Evolutionary conservation across 2,113 vertebrate genomes (phyloP), one percentile per base, ranked within the genome.

Genomic region (Mionectes macconnelli): DNA sequence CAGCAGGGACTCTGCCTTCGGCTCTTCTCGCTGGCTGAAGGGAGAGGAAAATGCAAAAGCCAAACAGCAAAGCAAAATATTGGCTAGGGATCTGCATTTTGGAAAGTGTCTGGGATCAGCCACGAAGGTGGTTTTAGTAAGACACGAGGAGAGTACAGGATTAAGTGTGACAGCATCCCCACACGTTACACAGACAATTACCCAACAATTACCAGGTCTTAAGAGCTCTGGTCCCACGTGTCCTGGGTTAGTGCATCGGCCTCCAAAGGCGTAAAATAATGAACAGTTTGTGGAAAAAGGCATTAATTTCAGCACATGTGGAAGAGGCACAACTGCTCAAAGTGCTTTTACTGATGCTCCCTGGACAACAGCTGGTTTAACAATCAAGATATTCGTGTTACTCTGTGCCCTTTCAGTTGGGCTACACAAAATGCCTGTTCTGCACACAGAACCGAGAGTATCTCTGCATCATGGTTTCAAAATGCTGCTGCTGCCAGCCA

Each of bases 221-320:
- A 69, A 79, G 94, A 89, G 87, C 87, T 78, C 84, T 62, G 56
- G n/a, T 94, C 84, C 89, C 84, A 8, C 9, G 5, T 53, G 91
- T 45, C 74, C 92, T 4, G 62, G 60, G 93, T 66, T 73, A 82
- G 74, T 0, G 1, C 81, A 3, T 0, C 12, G 39, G 75, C 79
- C 44, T 85, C 92, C 66, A 66, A 78, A 96, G 89, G 75, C 50
- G 53, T 81, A 69, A 90, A 92, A 88, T 86, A 92, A 94, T 39
- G 42, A 89, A 87, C 84, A 69, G 89, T 37, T 84, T 82, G 78
- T 87, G 89, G 91, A 74, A 83, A 91, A 93, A 90, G 37, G 73
- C 64, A 92, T 94, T 92, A 19, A 96, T 89, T 86, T 68, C 96
- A 89, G 88, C 83, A 84, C 30, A 78, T 17, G 8, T 55, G 81